Base-by-base conservation (phyloP, 2,888 invertebrate species). In the Sminthurinus aureus region DNA sequence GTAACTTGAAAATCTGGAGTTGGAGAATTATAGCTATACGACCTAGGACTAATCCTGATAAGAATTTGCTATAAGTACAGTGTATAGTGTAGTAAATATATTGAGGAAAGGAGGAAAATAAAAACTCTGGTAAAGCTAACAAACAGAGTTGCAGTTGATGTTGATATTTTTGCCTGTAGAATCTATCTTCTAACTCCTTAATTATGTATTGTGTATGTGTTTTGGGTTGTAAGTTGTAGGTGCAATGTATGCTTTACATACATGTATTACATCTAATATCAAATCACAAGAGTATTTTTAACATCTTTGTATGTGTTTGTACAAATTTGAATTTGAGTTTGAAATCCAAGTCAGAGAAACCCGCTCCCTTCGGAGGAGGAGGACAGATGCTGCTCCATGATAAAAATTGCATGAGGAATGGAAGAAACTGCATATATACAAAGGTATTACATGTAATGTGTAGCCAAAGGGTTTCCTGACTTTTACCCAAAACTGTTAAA, bases 351-450 rank as follows among this genome's bases (percentile, higher is more conserved):
- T 26, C 26, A 66, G 69, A 64, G 64, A 73, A 66, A 80, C 79
- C 66, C 73, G 71, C 13, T 84, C 81, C 78, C 79, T 38, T 38
- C 38, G 38, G 38, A 38, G 38, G 6, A 38, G 6, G 67, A 67
- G 81, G 66, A 73, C 74, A 74, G 74, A 74, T 74, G 74, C 74
- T 81, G 73, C 66, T 80, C 73, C 80, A 81, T 74, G 81, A 81
- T 81, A 81, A 81, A 81, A 81, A 81, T 81, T 81, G 81, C 81
- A 81, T 81, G 81, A 81, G 73, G 64, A 81, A 74, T 75, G 1
- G 38, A 38, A 38, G 38, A 38, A 38, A 1, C 38, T 38, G 38
- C 6, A 38, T 38, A 38, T 79, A 79, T 66, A 66, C 67, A 67
- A 67, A 24, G 79, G 79, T 67, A 67, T 79, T 38, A 3, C 26